Conservation (phyloP, 2,113 vertebrate genomes). For the Microtus pennsylvanicus region DNA sequence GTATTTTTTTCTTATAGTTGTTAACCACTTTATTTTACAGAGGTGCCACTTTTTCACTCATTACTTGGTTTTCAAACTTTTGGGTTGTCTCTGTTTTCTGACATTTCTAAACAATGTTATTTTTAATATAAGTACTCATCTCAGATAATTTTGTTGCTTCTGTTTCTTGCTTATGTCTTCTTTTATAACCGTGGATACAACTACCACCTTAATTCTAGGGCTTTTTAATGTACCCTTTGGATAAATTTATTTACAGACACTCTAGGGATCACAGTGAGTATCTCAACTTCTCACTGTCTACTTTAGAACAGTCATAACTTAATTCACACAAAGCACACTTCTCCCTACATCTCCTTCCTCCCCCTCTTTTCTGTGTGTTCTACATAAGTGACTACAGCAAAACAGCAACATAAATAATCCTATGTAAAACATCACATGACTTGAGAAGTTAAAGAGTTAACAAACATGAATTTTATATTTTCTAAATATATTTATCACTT, state of each 20-base stretch:
- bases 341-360: not conserved
- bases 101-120: not conserved
- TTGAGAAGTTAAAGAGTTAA: not conserved
- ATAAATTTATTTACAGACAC: not conserved
- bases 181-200: not conserved
- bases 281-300: not conserved
- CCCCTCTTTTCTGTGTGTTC: not conserved
- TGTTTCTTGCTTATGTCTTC: not conserved
- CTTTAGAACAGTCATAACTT: not conserved
- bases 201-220: not conserved
- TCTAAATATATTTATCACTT: not conserved
- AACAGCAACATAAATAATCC: not conserved
- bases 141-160: not conserved
- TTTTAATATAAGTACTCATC: not conserved
- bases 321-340: not conserved
- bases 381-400: not conserved
- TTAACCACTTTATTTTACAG: not conserved
- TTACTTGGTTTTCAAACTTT: not conserved
- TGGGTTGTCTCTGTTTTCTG: not conserved
- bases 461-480: not conserved
- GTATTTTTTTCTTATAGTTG: not conserved
- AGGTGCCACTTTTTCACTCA: not conserved
- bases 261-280: not conserved
- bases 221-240: not conserved
- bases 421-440: not conserved